These are phyloP conservation scores for Scarus forsteni DNA, from an alignment of 2,797 vertebrate species.

Conservation along the genomic window DNA sequence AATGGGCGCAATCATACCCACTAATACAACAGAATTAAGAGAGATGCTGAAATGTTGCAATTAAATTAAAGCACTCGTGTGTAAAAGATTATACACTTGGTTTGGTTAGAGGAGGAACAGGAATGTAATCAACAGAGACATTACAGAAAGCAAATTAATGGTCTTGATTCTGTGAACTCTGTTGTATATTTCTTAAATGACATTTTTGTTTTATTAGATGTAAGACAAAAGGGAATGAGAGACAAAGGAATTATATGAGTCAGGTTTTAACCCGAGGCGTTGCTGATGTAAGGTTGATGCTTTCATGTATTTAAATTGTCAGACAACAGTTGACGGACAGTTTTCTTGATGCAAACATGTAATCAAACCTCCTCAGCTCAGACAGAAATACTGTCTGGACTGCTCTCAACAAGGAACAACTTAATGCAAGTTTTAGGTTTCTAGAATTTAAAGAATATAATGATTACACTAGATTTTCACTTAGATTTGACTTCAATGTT, in stretches of 20 bases:
- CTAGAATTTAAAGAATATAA: too few species aligned
- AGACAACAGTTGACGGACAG: constrained; percentile 14
- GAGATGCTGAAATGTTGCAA: constrained; percentile 64
- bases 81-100: constrained; percentile 63
- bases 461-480: too few species aligned
- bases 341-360: not conserved
- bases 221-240: constrained; percentile 8
- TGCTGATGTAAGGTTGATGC: not conserved
- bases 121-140: constrained; percentile 58
- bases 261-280: constrained; percentile 14
- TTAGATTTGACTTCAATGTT: too few species aligned
- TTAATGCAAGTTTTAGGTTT: too few species aligned
- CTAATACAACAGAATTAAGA: constrained; percentile 47
- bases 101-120: constrained; percentile 42
- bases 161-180: constrained; percentile 15
- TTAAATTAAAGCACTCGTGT: constrained; percentile 69
- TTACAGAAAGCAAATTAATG: constrained; percentile 44
- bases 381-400: not conserved
- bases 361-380: too few species aligned
- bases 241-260: constrained; percentile 7
- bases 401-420: not conserved
- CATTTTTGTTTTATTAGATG: constrained; percentile 16
- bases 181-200: constrained; percentile 18
- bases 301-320: not conserved
- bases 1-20: constrained; percentile 45